phyloP scores from a whole-genome alignment of 1,140 invertebrate genomes.

The Drosophila kurseongensis region DNA sequence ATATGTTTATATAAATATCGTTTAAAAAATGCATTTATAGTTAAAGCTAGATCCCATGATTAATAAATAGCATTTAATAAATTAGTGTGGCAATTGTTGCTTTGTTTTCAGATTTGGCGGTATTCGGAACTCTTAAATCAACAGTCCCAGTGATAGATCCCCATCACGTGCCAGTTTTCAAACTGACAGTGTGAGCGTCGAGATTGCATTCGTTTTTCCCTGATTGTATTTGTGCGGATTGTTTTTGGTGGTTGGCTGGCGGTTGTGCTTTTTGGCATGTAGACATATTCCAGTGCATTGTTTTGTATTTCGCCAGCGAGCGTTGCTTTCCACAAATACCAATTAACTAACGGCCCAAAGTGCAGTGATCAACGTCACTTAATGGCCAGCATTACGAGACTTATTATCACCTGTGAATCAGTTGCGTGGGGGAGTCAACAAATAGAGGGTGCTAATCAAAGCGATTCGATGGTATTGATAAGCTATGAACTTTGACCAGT shows the following conservation, averaged over 20 bases:
- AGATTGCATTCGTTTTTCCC: slow-evolving; percentile 25
- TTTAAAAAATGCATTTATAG: too few species aligned
- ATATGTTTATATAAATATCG: too few species aligned
- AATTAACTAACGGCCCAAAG: slow-evolving; percentile 55
- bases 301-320: slow-evolving; percentile 54
- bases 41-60: background rate
- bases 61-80: background rate
- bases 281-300: slow-evolving; percentile 36
- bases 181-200: slow-evolving; percentile 13
- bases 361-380: slow-evolving; percentile 15
- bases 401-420: slow-evolving; percentile 34
- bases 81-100: background rate
- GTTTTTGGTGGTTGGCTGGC: slow-evolving; percentile 39
- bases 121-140: background rate
- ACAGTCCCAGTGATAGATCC: slow-evolving; percentile 13
- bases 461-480: background rate
- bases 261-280: slow-evolving; percentile 74
- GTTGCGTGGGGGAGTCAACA: background rate
- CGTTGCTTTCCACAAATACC: slow-evolving; percentile 43
- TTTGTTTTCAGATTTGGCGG: slow-evolving; percentile 2
- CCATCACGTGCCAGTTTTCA: slow-evolving; percentile 31
- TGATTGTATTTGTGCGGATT: slow-evolving; percentile 30
- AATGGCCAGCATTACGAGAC: background rate
- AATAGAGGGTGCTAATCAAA: slow-evolving; percentile 4
- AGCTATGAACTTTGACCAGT: slow-evolving; percentile 1